A percentile compares a stretch with the other conserved stretches of the same genome.
Evolutionary conservation across 2,113 vertebrate species (phyloP).

Genomic region (Blennius ocellaris): DNA sequence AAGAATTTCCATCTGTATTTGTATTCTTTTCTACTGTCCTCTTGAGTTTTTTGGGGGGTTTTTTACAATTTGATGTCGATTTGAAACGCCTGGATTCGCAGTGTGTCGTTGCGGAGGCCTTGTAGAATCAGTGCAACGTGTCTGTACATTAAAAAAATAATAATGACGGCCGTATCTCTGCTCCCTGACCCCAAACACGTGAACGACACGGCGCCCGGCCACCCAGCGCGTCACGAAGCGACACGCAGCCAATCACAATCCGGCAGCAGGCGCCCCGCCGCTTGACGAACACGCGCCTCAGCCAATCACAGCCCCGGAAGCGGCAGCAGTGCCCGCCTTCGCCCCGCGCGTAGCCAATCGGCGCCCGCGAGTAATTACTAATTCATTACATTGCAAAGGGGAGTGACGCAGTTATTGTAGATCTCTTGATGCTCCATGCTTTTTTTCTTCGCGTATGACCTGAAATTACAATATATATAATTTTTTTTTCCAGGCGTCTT

Average conservation of each 20-base stretch:
- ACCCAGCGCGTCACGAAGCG: conserved; percentile 31
- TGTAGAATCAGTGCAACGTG: not conserved
- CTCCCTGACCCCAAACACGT: conserved; percentile 43
- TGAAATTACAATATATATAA: conserved; percentile 51
- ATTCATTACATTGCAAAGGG: conserved; percentile 79
- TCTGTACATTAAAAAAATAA: not conserved
- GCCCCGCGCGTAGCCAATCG: conserved; percentile 43
- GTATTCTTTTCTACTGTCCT: too few relatives aligned
- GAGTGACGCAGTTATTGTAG: conserved; percentile 82
- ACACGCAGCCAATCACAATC: conserved; percentile 49
- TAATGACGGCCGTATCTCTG: not conserved
- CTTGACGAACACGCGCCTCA: conserved; percentile 5
- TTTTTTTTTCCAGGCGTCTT: not conserved
- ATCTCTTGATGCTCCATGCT: conserved; percentile 66
- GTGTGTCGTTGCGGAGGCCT: not conserved
- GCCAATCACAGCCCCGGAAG: conserved; percentile 51
- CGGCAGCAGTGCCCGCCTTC: not conserved
- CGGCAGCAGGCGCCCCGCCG: not conserved
- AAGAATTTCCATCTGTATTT: too few relatives aligned
- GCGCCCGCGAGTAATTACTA: conserved; percentile 58
- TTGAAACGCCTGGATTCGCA: not conserved
- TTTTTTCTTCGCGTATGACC: conserved; percentile 54
- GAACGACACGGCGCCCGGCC: conserved; percentile 62
- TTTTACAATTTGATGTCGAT: too few relatives aligned
- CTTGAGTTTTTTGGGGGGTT: too few relatives aligned